Evolutionary conservation across 2,888 invertebrate species (phyloP).

Genomic region (Thymelicus lineola): DNA sequence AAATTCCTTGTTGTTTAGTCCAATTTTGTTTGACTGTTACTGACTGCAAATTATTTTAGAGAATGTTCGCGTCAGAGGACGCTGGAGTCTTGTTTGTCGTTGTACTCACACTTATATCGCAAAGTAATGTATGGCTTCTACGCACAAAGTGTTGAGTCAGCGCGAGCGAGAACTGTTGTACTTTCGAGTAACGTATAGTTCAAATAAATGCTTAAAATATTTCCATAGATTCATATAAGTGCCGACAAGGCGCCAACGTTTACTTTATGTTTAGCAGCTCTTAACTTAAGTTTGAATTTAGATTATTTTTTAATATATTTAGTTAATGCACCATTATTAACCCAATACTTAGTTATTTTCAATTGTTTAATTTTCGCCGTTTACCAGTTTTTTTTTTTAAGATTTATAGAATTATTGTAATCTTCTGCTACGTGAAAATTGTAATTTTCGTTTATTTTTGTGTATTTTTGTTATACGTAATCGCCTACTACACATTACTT

Average conservation of each 20-base stretch:
- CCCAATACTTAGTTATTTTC: constrained; percentile 65
- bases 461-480: constrained; percentile 69
- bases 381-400: constrained; percentile 52
- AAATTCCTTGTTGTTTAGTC: constrained; percentile 86
- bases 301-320: constrained; percentile 71
- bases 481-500: constrained; percentile 83
- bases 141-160: constrained; percentile 34
- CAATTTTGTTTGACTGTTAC: constrained; percentile 85
- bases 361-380: constrained; percentile 58
- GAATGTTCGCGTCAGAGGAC: constrained; percentile 52
- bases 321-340: constrained; percentile 78
- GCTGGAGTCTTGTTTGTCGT: constrained; percentile 35
- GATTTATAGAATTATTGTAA: constrained; percentile 48
- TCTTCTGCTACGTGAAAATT: constrained; percentile 46
- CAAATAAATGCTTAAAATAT: constrained; percentile 61
- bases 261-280: constrained; percentile 77
- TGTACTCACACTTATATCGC: constrained; percentile 23
- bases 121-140: constrained; percentile 34
- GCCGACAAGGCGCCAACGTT: constrained; percentile 54
- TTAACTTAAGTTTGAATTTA: constrained; percentile 71
- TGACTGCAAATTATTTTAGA: constrained; percentile 83
- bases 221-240: constrained; percentile 56
- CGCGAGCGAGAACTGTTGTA: constrained; percentile 44
- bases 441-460: constrained; percentile 54
- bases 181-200: constrained; percentile 48